Evolutionary conservation across 2,888 invertebrate species (phyloP).

Genomic region (Stictocephala bisonia): DNA sequence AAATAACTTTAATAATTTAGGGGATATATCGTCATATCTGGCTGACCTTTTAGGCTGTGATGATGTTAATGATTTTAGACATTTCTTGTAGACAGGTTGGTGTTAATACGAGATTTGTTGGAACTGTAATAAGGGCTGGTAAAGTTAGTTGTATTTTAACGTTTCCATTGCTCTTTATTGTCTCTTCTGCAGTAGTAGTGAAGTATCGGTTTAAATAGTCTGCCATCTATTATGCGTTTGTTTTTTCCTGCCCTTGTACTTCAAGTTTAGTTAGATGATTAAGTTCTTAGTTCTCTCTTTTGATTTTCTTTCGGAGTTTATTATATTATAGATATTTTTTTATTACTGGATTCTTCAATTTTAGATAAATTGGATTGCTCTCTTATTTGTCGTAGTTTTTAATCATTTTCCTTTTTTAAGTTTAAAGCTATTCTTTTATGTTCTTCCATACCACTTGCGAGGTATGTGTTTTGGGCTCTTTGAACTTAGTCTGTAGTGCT

Average conservation of each 20-base stretch:
- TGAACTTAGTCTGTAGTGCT: background rate
- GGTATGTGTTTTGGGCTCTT: background rate
- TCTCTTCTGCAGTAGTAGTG: background rate
- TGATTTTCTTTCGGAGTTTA: background rate
- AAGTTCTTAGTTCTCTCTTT: background rate
- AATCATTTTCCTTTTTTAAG: background rate
- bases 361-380: background rate
- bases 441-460: background rate
- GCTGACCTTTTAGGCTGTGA: background rate
- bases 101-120: background rate
- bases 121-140: background rate
- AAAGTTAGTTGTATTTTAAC: background rate
- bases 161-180: too few species aligned
- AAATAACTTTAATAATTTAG: background rate
- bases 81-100: background rate
- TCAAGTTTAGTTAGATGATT: background rate
- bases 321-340: background rate
- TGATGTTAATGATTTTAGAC: slow-evolving; percentile 3
- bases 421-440: background rate
- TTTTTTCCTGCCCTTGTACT: background rate
- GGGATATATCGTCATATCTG: background rate
- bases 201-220: background rate
- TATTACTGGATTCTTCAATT: background rate
- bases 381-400: background rate
- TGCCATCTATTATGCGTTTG: background rate